A percentile compares a stretch with the other conserved stretches of the same genome.
phyloP scores from a whole-genome alignment of 2,888 invertebrate species.

The Cerastis rubricosa region DNA sequence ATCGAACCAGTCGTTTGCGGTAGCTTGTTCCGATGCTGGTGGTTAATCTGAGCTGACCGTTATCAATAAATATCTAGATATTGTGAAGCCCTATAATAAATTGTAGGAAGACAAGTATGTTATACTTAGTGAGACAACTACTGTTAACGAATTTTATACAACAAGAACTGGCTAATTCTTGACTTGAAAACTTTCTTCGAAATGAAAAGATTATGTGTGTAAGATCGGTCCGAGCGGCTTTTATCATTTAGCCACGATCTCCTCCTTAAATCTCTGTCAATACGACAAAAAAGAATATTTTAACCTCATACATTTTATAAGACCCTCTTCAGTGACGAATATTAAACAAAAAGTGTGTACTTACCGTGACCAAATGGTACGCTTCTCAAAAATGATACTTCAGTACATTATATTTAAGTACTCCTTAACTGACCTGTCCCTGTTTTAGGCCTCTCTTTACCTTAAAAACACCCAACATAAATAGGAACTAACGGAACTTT shows the following conservation, averaged over 20 bases:
- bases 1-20: constrained; percentile 22
- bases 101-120: no score
- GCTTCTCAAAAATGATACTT: constrained; percentile 10
- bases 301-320: neutral
- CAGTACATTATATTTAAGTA: neutral
- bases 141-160: no score
- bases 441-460: neutral
- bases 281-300: neutral
- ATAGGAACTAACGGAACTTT: neutral
- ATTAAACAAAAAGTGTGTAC: neutral
- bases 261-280: no score
- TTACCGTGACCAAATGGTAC: neutral
- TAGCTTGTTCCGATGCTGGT: constrained; percentile 30
- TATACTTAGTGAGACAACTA: no score
- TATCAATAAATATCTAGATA: constrained; percentile 27
- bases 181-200: no score
- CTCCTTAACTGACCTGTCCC: neutral
- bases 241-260: no score
- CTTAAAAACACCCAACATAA: neutral
- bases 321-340: neutral
- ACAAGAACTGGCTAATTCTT: no score
- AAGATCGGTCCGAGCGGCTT: no score
- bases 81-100: neutral
- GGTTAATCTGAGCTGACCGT: constrained; percentile 4
- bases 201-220: no score